phyloP scores from a whole-genome alignment of 1,140 invertebrate species.

The Antheraea mylitta region DNA sequence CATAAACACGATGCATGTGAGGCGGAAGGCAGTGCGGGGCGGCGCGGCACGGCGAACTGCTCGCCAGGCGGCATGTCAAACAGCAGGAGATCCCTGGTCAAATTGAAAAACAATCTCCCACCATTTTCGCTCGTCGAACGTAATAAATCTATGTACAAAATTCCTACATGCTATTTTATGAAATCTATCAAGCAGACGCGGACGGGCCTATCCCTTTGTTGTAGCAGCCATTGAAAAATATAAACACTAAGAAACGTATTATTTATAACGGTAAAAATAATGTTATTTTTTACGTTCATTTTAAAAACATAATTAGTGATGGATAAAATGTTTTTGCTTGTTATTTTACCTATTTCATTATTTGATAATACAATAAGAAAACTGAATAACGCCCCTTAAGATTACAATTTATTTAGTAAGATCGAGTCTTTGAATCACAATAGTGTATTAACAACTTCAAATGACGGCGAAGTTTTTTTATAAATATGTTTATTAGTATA shows the following conservation, averaged over 20 bases:
- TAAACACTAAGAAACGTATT: not conserved
- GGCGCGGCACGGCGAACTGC: conserved; percentile 21
- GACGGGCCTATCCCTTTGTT: conserved; percentile 47
- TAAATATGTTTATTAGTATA: no score
- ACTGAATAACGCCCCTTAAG: no score
- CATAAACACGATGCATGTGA: not conserved
- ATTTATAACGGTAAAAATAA: no score
- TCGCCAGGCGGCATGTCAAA: conserved; percentile 65
- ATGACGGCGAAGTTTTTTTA: no score
- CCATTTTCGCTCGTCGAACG: conserved; percentile 76
- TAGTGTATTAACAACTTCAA: no score
- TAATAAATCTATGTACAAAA: conserved; percentile 79
- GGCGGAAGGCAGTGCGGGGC: conserved; percentile 12
- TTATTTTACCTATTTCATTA: no score
- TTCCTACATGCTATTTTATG: conserved; percentile 77
- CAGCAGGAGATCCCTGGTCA: conserved; percentile 68
- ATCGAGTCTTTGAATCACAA: no score
- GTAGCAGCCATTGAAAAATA: conserved; percentile 30
- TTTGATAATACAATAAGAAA: no score
- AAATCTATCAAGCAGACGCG: conserved; percentile 66
- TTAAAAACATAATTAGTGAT: no score
- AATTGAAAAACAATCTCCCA: conserved; percentile 79
- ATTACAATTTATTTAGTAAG: no score
- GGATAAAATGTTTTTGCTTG: no score
- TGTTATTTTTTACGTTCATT: no score